Conservation (phyloP, 2,113 vertebrate species). For the Caloenas nicobarica region DNA sequence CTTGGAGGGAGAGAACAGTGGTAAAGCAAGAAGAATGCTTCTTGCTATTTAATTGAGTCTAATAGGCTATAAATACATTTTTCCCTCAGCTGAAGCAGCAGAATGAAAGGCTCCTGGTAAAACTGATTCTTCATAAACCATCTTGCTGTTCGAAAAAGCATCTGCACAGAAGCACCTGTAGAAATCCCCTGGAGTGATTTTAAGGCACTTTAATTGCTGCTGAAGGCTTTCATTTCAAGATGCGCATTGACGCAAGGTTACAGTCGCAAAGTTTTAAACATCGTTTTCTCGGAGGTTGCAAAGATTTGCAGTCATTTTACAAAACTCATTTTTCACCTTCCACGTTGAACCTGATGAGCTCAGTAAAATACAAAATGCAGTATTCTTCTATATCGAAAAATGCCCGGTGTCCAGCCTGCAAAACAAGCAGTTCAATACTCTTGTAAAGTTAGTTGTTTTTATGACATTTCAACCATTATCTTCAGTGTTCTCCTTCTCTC, state of each 20-base stretch:
- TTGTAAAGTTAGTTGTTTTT: neutral
- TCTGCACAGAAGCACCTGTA: neutral
- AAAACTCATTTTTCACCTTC: neutral
- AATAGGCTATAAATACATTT: slow-evolving; percentile 27
- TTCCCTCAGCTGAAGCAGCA: neutral
- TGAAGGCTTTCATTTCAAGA: neutral
- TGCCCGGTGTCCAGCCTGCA: neutral
- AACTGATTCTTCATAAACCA: neutral
- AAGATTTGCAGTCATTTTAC: neutral
- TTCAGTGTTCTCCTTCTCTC: neutral
- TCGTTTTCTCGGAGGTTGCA: neutral
- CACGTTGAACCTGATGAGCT: neutral
- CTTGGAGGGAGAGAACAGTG: neutral
- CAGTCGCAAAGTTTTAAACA: neutral
- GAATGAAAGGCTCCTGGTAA: slow-evolving; percentile 11
- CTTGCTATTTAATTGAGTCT: slow-evolving; percentile 16
- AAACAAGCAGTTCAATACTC: neutral
- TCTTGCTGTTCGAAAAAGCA: neutral
- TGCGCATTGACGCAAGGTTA: neutral
- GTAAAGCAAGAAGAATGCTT: neutral
- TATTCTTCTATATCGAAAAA: neutral
- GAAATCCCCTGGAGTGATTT: neutral
- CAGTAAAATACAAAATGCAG: neutral
- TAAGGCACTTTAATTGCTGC: slow-evolving; percentile 8
- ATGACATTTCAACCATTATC: neutral